Percentiles rank a stretch among this genome's conserved stretches.
Conservation (phyloP, 2,888 invertebrate genomes). For the Drosophila recens region DNA sequence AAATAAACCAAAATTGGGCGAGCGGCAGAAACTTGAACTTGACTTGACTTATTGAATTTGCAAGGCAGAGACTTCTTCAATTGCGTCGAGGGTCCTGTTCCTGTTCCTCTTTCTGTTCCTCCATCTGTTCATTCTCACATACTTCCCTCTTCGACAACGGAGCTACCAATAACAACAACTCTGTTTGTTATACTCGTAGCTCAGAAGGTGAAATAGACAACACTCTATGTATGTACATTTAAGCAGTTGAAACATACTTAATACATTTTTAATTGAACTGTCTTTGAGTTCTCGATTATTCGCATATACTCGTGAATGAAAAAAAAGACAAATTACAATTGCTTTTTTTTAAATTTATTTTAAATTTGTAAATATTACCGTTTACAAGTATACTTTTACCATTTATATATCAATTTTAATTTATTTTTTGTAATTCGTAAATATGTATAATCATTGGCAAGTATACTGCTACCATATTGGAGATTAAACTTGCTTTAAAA, state of each 20-base stretch:
- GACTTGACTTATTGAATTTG: constrained; percentile 78
- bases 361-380: no score
- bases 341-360: no score
- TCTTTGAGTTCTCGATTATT: not conserved
- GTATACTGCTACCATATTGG: no score
- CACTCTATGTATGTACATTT: not conserved
- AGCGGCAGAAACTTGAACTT: constrained; percentile 68
- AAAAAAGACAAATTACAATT: no score
- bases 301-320: no score
- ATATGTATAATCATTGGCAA: no score
- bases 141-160: constrained; percentile 28
- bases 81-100: constrained; percentile 52
- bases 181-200: not conserved
- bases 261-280: not conserved
- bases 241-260: not conserved
- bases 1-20: constrained; percentile 78
- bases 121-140: not conserved
- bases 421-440: no score
- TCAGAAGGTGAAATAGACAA: not conserved
- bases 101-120: constrained; percentile 8
- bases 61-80: constrained; percentile 62
- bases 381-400: no score
- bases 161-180: not conserved
- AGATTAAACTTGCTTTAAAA: no score
- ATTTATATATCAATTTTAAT: no score